Percentiles rank a stretch among this genome's conserved stretches.
These are phyloP conservation scores for Deilephila elpenor DNA, from an alignment of 2,888 invertebrate species.

Conservation along the genomic window DNA sequence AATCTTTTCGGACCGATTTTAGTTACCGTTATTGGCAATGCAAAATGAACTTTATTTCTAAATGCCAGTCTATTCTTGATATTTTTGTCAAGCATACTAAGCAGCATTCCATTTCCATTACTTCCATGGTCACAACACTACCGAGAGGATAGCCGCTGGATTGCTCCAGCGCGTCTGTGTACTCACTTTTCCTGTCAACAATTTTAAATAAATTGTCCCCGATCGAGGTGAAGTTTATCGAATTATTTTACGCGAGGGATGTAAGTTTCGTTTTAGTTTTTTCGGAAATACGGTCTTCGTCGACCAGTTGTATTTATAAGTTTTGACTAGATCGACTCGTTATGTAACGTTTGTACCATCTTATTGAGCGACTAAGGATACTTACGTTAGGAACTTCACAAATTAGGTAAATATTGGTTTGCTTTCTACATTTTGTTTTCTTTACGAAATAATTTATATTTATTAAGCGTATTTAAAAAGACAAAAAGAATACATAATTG, in stretches of 20 bases:
- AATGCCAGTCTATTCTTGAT: too few species aligned
- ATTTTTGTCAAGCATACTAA: too few species aligned
- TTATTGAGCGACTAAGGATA: neutral
- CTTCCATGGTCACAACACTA: neutral
- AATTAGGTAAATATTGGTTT: slow-evolving; percentile 12
- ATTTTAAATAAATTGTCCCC: slow-evolving; percentile 7
- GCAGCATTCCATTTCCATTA: too few species aligned
- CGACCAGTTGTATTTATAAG: slow-evolving; percentile 10
- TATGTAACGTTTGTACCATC: neutral
- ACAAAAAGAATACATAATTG: neutral
- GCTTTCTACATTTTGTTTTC: neutral
- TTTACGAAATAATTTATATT: slow-evolving; percentile 4
- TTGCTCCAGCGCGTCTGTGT: too few species aligned
- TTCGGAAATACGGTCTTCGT: neutral
- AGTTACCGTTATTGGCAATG: too few species aligned
- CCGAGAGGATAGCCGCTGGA: neutral
- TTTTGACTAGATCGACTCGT: slow-evolving; percentile 14
- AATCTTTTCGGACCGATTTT: too few species aligned
- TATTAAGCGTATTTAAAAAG: slow-evolving; percentile 11
- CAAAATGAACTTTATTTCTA: too few species aligned
- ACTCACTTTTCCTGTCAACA: slow-evolving; percentile 1
- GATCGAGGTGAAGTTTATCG: slow-evolving; percentile 14
- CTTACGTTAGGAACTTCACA: neutral
- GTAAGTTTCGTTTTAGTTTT: neutral
- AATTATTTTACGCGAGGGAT: neutral